These are phyloP conservation scores for Apostichopus leukothele DNA, from an alignment of 53 echinoderm and acorn worm genomes.

Conservation along the genomic window DNA sequence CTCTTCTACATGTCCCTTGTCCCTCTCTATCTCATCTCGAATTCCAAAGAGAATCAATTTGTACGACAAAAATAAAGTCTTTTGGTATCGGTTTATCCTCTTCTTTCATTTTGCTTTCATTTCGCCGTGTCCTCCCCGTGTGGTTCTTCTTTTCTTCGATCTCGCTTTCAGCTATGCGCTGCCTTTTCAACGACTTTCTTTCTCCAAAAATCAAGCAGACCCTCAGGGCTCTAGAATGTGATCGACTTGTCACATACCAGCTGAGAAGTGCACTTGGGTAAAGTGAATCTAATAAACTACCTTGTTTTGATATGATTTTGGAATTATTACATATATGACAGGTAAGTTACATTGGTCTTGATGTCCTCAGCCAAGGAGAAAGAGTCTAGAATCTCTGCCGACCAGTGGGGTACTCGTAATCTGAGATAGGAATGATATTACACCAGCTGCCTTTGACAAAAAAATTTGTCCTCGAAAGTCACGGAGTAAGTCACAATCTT, in stretches of 20 bases:
- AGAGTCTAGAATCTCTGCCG: neutral
- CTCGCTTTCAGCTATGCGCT: neutral
- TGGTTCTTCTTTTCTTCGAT: neutral
- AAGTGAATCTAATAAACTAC: constrained; percentile 26
- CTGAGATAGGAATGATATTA: constrained; percentile 1
- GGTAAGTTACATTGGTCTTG: constrained; percentile 1
- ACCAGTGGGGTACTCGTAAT: constrained; percentile 12
- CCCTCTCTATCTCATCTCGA: neutral
- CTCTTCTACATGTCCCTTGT: neutral
- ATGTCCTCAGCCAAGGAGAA: neutral
- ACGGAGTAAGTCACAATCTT: too few species aligned
- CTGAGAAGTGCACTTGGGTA: neutral
- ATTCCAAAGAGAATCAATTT: neutral
- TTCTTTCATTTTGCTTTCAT: too few species aligned
- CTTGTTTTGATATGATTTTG: constrained; percentile 35
- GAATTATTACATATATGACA: constrained; percentile 31
- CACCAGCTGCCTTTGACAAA: constrained; percentile 11
- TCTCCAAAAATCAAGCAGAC: neutral
- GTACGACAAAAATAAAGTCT: neutral
- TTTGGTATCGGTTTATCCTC: too few species aligned
- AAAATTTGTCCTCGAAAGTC: too few species aligned
- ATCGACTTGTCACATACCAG: constrained; percentile 20
- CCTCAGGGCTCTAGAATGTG: constrained; percentile 1
- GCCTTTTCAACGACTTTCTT: neutral
- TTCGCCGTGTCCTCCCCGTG: neutral